Percentiles rank a stretch among this genome's conserved stretches.
Conservation (phyloP, 2,797 vertebrate species). For the Cuculus canorus region DNA sequence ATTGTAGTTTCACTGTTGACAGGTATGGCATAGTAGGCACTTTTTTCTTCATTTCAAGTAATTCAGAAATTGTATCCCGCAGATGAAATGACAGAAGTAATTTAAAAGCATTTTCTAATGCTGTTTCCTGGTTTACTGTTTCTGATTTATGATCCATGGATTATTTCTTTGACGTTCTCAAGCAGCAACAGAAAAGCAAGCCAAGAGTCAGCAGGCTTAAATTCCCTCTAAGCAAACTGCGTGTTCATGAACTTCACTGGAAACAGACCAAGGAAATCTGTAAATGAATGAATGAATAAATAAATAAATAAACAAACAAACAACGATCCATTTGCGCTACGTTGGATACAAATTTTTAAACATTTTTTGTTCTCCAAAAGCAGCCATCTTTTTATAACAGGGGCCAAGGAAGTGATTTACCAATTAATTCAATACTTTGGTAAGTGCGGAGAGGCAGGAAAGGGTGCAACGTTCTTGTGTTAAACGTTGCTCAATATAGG, state of each 20-base stretch:
- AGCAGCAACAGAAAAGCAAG: background rate
- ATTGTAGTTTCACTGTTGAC: background rate
- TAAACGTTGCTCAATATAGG: background rate
- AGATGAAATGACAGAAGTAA: background rate
- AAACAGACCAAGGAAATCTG: background rate
- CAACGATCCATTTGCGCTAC: background rate
- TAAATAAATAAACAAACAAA: background rate
- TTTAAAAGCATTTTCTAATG: background rate
- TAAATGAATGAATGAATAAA: background rate
- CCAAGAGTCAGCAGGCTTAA: background rate
- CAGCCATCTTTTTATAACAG: background rate
- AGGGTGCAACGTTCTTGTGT: background rate
- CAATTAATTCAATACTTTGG: background rate
- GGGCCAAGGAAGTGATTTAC: background rate
- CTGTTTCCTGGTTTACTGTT: background rate
- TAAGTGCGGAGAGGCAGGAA: background rate
- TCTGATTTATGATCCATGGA: background rate
- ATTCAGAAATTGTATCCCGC: background rate
- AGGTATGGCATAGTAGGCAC: background rate
- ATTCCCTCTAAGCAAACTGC: background rate
- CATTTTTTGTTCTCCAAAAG: background rate
- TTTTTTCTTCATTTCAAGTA: background rate
- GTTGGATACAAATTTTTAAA: background rate
- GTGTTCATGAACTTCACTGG: background rate
- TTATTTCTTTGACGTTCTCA: background rate